These are phyloP conservation scores for Plodia interpunctella DNA, from an alignment of 1,140 invertebrate genomes.

Conservation along the genomic window DNA sequence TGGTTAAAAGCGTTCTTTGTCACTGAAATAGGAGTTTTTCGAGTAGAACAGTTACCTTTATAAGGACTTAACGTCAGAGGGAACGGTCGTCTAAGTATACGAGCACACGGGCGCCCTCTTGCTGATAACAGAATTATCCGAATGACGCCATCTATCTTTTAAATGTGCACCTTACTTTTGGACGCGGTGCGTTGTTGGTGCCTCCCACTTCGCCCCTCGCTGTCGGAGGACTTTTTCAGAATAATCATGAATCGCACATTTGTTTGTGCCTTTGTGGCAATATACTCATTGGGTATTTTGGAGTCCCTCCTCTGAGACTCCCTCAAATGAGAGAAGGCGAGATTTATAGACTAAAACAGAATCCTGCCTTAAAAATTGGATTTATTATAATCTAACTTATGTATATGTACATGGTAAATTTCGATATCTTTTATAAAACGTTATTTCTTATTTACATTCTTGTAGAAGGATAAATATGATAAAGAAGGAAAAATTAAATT, in stretches of 20 bases:
- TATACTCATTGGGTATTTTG: neutral
- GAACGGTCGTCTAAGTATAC: slow-evolving; percentile 70
- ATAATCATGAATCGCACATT: slow-evolving; percentile 24
- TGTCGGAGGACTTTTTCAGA: slow-evolving; percentile 24
- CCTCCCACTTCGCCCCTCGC: slow-evolving; percentile 21
- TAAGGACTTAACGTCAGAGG: slow-evolving; percentile 71
- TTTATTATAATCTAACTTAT: too few relatives aligned
- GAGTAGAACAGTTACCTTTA: slow-evolving; percentile 70
- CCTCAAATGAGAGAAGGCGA: neutral
- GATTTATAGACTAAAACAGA: too few relatives aligned
- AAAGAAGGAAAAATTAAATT: too few relatives aligned
- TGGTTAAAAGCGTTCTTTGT: slow-evolving; percentile 57
- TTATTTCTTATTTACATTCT: too few relatives aligned
- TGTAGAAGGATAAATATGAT: too few relatives aligned
- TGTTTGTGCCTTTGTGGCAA: slow-evolving; percentile 11
- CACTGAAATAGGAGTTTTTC: slow-evolving; percentile 70
- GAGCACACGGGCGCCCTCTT: slow-evolving; percentile 57
- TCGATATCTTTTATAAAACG: too few relatives aligned
- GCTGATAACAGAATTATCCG: slow-evolving; percentile 78
- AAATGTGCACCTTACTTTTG: slow-evolving; percentile 77
- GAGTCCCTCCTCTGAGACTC: neutral
- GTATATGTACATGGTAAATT: too few relatives aligned
- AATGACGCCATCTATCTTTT: slow-evolving; percentile 77
- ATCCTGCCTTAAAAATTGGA: too few relatives aligned
- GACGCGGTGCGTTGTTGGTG: slow-evolving; percentile 46